Conservation (phyloP, 2,888 invertebrate genomes). For the Patella depressa region DNA sequence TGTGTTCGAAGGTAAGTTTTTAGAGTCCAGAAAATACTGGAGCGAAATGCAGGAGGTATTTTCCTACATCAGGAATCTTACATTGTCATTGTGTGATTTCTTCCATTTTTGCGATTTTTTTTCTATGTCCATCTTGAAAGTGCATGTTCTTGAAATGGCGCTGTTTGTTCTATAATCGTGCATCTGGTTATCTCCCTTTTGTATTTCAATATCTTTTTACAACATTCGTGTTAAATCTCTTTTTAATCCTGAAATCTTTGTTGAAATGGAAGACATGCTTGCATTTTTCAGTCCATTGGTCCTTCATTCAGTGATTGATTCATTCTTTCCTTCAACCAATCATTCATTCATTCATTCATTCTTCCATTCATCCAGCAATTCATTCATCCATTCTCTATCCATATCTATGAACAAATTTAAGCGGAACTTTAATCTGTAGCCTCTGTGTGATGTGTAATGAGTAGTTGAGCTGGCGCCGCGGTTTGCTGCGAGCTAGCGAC, state of each 20-base stretch:
- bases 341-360: too few relatives aligned
- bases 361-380: too few relatives aligned
- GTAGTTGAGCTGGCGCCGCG: background rate
- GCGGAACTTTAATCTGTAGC: too few relatives aligned
- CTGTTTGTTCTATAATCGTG: constrained; percentile 5
- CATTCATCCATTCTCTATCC: too few relatives aligned
- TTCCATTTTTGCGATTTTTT: constrained; percentile 18
- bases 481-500: constrained; percentile 4
- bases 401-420: too few relatives aligned
- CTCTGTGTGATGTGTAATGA: too few relatives aligned
- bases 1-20: constrained; percentile 43
- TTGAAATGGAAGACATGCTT: too few relatives aligned
- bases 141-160: constrained; percentile 22
- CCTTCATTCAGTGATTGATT: too few relatives aligned
- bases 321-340: too few relatives aligned
- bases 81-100: constrained; percentile 15
- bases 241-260: too few relatives aligned
- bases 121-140: constrained; percentile 14
- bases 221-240: constrained; percentile 8
- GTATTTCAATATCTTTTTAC: constrained; percentile 15
- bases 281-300: too few relatives aligned
- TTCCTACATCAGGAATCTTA: constrained; percentile 16
- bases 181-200: background rate
- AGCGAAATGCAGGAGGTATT: constrained; percentile 19
- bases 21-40: background rate